These are phyloP conservation scores for Drosophila kanekoi DNA, from an alignment of 2,888 invertebrate species.

Conservation along the genomic window DNA sequence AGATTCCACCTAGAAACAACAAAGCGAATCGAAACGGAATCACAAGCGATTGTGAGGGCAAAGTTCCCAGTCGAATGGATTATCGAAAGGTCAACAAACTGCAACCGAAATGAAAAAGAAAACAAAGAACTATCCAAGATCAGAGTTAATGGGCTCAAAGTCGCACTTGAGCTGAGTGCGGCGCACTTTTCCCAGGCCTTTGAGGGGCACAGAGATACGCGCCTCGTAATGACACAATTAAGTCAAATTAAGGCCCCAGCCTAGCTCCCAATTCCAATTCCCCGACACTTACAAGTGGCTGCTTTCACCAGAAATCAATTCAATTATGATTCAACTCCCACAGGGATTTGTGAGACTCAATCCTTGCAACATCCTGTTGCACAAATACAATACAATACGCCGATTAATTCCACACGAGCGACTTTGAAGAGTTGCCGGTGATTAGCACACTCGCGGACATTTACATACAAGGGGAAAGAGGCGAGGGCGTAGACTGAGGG, in stretches of 20 bases:
- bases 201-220: conserved; percentile 33
- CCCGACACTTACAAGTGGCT: conserved; percentile 65
- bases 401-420: conserved; percentile 81
- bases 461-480: conserved; percentile 18
- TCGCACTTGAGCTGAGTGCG: conserved; percentile 69
- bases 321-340: conserved; percentile 59
- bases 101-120: conserved; percentile 11
- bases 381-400: conserved; percentile 57
- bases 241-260: conserved; percentile 62
- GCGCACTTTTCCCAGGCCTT: conserved; percentile 47
- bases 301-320: conserved; percentile 71
- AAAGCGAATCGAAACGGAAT: conserved; percentile 21
- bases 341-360: conserved; percentile 57
- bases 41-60: conserved; percentile 16
- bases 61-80: conserved; percentile 19
- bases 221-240: conserved; percentile 78
- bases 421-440: conserved; percentile 80
- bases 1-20: conserved; percentile 49
- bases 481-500: not conserved
- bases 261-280: too few species aligned
- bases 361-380: conserved; percentile 37
- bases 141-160: conserved; percentile 44
- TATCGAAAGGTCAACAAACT: conserved; percentile 62
- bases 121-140: conserved; percentile 17
- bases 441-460: conserved; percentile 74